Percentiles rank a stretch among this genome's conserved stretches.
phyloP scores from a whole-genome alignment of 2,797 vertebrate genomes.

The Etheostoma perlongum region DNA sequence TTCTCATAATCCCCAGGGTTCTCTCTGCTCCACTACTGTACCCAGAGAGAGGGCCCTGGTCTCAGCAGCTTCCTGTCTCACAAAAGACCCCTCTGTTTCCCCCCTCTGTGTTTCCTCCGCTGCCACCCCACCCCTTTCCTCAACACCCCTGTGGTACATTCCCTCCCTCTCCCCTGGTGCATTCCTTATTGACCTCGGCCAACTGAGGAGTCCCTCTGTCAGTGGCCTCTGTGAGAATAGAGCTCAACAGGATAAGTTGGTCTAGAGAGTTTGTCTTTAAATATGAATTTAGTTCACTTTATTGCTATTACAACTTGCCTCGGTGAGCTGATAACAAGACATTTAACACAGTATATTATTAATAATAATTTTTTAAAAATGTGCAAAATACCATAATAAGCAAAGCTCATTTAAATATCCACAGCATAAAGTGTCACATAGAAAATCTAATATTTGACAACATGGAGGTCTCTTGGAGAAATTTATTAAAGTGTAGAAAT shows the following conservation, averaged over 20 bases:
- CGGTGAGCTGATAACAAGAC: neutral
- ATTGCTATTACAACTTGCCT: neutral
- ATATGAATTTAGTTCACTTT: neutral
- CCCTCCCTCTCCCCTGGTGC: slow-evolving; percentile 78
- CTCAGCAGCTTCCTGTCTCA: slow-evolving; percentile 78
- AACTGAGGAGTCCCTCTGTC: slow-evolving; percentile 72
- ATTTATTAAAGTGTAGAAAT: neutral
- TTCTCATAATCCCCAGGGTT: slow-evolving; percentile 48
- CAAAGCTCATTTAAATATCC: neutral
- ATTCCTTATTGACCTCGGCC: slow-evolving; percentile 78
- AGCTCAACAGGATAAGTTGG: slow-evolving; percentile 9
- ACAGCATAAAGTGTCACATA: neutral
- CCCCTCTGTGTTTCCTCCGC: slow-evolving; percentile 73
- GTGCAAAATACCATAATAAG: no score
- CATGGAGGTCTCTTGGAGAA: neutral
- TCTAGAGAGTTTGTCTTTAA: neutral
- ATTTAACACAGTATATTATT: neutral
- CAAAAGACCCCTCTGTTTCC: slow-evolving; percentile 84
- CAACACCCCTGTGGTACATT: slow-evolving; percentile 88
- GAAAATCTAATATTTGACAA: no score
- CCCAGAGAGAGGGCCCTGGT: slow-evolving; percentile 60
- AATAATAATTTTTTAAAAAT: no score
- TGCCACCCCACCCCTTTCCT: slow-evolving; percentile 80
- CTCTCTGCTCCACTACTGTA: slow-evolving; percentile 65
- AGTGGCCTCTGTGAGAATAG: slow-evolving; percentile 29